A percentile compares a stretch with the other conserved stretches of the same genome.
Evolutionary conservation across 37 sponge, comb jelly and placozoan species (phyloP).

Genomic region (Diacarnus erythraeanus): DNA sequence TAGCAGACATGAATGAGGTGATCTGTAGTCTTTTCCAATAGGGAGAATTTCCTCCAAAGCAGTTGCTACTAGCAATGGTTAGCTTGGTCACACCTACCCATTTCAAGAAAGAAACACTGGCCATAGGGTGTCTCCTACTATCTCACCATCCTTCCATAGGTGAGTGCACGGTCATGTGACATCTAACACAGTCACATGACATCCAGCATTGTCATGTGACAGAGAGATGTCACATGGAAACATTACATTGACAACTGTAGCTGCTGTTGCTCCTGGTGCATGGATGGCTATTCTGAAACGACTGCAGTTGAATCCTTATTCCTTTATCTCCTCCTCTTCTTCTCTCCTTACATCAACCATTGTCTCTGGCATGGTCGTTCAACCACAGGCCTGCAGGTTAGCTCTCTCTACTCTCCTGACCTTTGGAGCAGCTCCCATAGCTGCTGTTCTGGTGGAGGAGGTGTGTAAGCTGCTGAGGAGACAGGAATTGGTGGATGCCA

Average conservation of each 20-base stretch:
- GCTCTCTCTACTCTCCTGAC: slow-evolving; percentile 25
- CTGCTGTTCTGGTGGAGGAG: slow-evolving; percentile 22
- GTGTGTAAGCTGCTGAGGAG: slow-evolving; percentile 33
- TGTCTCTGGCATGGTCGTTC: neutral
- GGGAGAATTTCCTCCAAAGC: slow-evolving; percentile 13
- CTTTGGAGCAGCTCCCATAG: neutral
- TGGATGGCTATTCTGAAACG: slow-evolving; percentile 50
- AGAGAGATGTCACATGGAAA: no score
- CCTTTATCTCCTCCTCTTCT: slow-evolving; percentile 12
- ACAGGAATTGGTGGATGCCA: slow-evolving; percentile 33
- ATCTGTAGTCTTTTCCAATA: neutral
- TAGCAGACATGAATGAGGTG: neutral
- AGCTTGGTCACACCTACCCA: slow-evolving; percentile 36
- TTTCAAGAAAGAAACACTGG: slow-evolving; percentile 39
- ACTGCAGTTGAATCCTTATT: slow-evolving; percentile 13
- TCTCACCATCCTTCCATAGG: slow-evolving; percentile 57
- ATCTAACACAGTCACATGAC: neutral
- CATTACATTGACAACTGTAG: slow-evolving; percentile 15
- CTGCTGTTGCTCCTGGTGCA: slow-evolving; percentile 4
- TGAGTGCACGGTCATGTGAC: slow-evolving; percentile 19
- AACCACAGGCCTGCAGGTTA: slow-evolving; percentile 1
- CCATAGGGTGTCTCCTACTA: slow-evolving; percentile 33
- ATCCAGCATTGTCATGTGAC: no score
- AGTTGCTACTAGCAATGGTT: slow-evolving; percentile 19
- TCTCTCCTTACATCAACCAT: neutral